Base-by-base conservation (phyloP, 2,113 vertebrate species). In the Hucho hucho region DNA sequence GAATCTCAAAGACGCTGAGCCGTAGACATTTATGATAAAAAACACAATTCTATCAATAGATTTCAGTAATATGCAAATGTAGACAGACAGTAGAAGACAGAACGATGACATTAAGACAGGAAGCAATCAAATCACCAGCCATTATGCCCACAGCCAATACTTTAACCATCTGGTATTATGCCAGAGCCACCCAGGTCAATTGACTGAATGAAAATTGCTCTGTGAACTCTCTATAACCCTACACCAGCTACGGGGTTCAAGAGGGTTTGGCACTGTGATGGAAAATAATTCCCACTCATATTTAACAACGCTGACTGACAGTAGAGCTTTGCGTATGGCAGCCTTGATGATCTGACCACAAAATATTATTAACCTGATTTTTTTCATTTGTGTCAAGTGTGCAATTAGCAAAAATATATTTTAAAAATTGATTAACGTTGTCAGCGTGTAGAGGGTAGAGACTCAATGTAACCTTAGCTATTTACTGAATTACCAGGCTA, bases 231-330 rank as follows among this genome's bases (percentile, higher is more conserved):
- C 0, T 24, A 26, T 79, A 87, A 89, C 87, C 88, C 72, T 71
- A 5, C 53, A 47, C 73, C 63, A 71, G 77, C 79, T 65, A 73
- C 72, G 67, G 14, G 72, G 82, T 87, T 87, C 81, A 87, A 84
- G 78, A 84, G 79, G 78, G 85, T 80, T 72, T 77, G 72, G 78
- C 81, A 80, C 84, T 86, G 49, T 53, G 49, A 84, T 85, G 74
- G 26, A 26, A 16, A 74, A 86, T 89, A 87, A 87, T 86, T 89
- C 85, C 84, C 78, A 72, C 61, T 72, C 81, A 87, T 91, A 90
- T 89, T 87, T 86, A 53, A 53, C 16, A 18, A 87, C 81, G 16
- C 73, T 75, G 64, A 65, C 59, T 75, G 64, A 68, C 64, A 71
- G 83, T 5, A 53, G 49, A 4, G 37, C 78, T 76, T 75, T 9